Percentiles rank a stretch among this genome's conserved stretches.
phyloP scores from a whole-genome alignment of 2,113 vertebrate species.

The Callionymus lyra region DNA sequence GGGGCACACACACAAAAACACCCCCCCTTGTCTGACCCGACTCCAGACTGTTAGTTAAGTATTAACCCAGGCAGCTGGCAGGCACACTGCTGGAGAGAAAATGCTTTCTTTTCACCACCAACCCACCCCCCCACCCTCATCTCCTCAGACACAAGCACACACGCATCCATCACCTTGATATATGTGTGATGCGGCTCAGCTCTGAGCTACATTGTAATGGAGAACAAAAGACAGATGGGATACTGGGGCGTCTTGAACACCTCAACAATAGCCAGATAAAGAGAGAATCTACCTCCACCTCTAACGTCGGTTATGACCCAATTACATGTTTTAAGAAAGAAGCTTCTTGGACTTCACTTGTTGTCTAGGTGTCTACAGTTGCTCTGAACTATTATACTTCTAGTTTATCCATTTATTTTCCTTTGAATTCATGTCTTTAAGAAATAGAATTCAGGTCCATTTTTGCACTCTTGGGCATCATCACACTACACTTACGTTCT shows the following conservation, averaged over 20 bases:
- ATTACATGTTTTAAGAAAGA: too few relatives aligned
- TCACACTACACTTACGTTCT: constrained; percentile 67
- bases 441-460: too few relatives aligned
- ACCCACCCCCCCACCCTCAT: constrained; percentile 29
- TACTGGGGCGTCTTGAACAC: constrained; percentile 4
- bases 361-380: too few relatives aligned
- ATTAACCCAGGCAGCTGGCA: constrained; percentile 68
- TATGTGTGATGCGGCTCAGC: constrained; percentile 20
- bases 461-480: too few relatives aligned
- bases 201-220: constrained; percentile 35
- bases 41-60: constrained; percentile 64
- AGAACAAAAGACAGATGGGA: constrained; percentile 57
- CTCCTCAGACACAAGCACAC: constrained; percentile 8
- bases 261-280: background rate
- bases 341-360: too few relatives aligned
- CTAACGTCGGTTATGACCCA: too few relatives aligned
- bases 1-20: constrained; percentile 27
- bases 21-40: constrained; percentile 39
- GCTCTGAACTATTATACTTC: too few relatives aligned
- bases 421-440: too few relatives aligned
- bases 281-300: background rate
- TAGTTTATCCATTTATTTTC: too few relatives aligned
- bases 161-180: constrained; percentile 38
- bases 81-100: constrained; percentile 50
- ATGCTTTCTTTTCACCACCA: constrained; percentile 48